These are phyloP conservation scores for Lates japonicus DNA, from an alignment of 2,797 vertebrate genomes.

Conservation along the genomic window DNA sequence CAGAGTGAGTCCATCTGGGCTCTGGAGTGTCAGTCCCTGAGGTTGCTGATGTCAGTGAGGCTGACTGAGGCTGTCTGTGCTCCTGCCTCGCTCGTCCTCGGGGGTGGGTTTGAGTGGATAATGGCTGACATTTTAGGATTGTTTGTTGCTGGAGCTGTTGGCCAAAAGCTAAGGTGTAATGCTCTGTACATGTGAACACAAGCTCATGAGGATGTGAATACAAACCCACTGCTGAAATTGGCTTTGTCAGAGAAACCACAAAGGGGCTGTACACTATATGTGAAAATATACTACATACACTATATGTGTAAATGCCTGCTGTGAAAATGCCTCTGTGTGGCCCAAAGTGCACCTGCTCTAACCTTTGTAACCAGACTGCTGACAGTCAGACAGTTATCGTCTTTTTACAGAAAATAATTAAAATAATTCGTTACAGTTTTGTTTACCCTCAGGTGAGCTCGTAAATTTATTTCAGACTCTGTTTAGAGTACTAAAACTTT, in stretches of 20 bases:
- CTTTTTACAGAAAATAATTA: neutral
- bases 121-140: conserved; percentile 42
- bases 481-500: neutral
- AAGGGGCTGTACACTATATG: neutral
- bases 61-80: conserved; percentile 26
- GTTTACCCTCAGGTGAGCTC: too few species aligned
- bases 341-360: neutral
- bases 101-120: conserved; percentile 43
- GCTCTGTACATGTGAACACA: conserved; percentile 9
- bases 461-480: too few species aligned
- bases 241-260: neutral
- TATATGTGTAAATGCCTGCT: too few species aligned
- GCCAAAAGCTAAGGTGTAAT: conserved; percentile 16
- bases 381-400: too few species aligned
- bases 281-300: too few species aligned
- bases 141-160: conserved; percentile 16
- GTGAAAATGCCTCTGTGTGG: neutral
- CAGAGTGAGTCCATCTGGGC: conserved; percentile 29
- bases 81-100: conserved; percentile 8
- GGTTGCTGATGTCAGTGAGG: conserved; percentile 19
- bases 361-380: neutral
- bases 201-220: neutral
- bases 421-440: too few species aligned
- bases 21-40: conserved; percentile 20
- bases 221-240: conserved; percentile 3